These are phyloP conservation scores for Temnothorax unifasciatus DNA, from an alignment of 2,888 invertebrate species.

Conservation along the genomic window DNA sequence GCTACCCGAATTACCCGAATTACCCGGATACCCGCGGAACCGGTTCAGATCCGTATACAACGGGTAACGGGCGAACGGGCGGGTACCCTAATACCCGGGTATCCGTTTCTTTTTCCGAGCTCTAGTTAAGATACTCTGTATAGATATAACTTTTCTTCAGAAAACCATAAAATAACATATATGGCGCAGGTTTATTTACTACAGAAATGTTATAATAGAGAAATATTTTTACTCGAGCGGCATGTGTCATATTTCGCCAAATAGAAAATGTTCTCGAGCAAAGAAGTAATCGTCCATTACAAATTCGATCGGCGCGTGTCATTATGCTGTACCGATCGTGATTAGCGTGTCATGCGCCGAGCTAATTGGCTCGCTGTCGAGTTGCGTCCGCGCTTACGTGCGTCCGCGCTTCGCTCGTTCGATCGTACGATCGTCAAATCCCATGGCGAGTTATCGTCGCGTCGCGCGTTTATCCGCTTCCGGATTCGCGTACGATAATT, in stretches of 20 bases:
- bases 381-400: slow-evolving; percentile 55
- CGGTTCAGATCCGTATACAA: no score
- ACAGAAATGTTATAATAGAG: background rate
- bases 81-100: no score
- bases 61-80: no score
- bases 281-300: slow-evolving; percentile 58
- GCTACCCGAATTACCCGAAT: no score
- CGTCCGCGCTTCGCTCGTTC: background rate
- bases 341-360: slow-evolving; percentile 66
- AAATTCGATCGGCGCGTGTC: slow-evolving; percentile 56
- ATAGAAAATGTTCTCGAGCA: background rate
- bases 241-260: background rate
- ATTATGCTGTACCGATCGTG: slow-evolving; percentile 62
- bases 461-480: slow-evolving; percentile 46
- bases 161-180: background rate
- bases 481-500: slow-evolving; percentile 68
- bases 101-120: no score
- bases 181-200: background rate
- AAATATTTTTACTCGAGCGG: background rate
- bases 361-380: slow-evolving; percentile 63
- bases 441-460: slow-evolving; percentile 33
- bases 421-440: slow-evolving; percentile 56
- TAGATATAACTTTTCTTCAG: background rate
- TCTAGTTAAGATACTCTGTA: background rate
- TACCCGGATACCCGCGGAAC: no score